phyloP scores from a whole-genome alignment of 2,797 vertebrate genomes.

The Sebastes trivittatus region DNA sequence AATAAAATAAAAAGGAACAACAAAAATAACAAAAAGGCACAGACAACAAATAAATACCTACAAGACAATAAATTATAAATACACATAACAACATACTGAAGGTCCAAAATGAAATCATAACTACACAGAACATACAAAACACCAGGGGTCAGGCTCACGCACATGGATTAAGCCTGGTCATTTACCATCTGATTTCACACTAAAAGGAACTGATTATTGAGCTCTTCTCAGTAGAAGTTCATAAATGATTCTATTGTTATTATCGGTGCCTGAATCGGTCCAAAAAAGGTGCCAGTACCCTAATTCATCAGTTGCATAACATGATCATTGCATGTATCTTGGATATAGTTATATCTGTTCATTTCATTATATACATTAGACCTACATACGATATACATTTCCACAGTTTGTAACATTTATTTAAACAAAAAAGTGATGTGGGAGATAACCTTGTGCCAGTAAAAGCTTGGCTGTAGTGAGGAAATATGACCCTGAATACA shows the following conservation, averaged over 20 bases:
- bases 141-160: slow-evolving; percentile 8
- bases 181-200: neutral
- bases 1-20: slow-evolving; percentile 13
- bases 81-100: slow-evolving; percentile 9
- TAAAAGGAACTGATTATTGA: neutral
- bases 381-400: too few species aligned
- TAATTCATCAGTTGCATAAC: too few species aligned
- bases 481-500: too few species aligned
- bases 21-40: slow-evolving; percentile 54
- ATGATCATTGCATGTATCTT: too few species aligned
- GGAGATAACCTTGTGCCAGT: too few species aligned
- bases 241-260: neutral
- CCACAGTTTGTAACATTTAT: too few species aligned
- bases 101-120: slow-evolving; percentile 38
- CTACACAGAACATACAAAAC: slow-evolving; percentile 20
- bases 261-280: too few species aligned
- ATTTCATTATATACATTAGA: too few species aligned
- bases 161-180: slow-evolving; percentile 12
- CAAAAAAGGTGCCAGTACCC: too few species aligned
- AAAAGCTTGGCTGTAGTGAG: too few species aligned
- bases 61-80: slow-evolving; percentile 38
- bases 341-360: accelerated
- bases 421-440: too few species aligned
- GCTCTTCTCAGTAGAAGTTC: neutral
- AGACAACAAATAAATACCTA: slow-evolving; percentile 57